Evolutionary conservation across 64 coral and sea anemone genomes (phyloP), one percentile per base, ranked within the genome.

Genomic region (Montipora sp.): DNA sequence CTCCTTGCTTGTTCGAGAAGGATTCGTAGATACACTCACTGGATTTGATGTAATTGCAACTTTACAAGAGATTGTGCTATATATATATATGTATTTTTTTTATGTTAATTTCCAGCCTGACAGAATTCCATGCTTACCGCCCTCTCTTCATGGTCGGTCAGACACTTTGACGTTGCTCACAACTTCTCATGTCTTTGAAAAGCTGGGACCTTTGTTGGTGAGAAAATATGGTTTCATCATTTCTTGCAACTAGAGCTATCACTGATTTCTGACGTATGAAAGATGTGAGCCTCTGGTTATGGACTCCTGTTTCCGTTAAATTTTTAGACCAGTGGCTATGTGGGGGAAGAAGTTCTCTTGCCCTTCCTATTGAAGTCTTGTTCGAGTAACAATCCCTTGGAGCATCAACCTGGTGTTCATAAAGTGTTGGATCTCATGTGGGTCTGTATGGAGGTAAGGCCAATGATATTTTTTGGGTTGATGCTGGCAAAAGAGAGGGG

Each of bases 351-450:
- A 47, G 94, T 93, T 7, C 69, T 96, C 24, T 76, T 99, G 4
- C 97, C 97, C 3, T 99, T 96, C 44, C 74, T 99, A 12, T 75
- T 99, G 3, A 96, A 87, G 51, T 99, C 97, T 1, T 96, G 97
- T 74, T 94, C 92, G 14, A 91, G 55, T 63, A 71, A 11, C 22
- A 90, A 90, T 45, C 97, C 97, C 13, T 16, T 84, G 71, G 88
- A 86, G 45, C 89, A 96, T 53, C 97, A 96, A 21, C 72, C 89
- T 2, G 97, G 97, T 14, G 97, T 91, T 84, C 77, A 92, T 21
- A 96, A 88, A 53, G 93, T 94, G 20, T 67, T 99, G 5, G 94
- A 99, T 72, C 79, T 99, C 11, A 99, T 99, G 97, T 99, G 97
- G 94, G 92, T 92, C 19, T 99, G 97, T 85, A 99, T 99, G 97